phyloP scores from a whole-genome alignment of 2,888 invertebrate species.

The Hypena proboscidalis region DNA sequence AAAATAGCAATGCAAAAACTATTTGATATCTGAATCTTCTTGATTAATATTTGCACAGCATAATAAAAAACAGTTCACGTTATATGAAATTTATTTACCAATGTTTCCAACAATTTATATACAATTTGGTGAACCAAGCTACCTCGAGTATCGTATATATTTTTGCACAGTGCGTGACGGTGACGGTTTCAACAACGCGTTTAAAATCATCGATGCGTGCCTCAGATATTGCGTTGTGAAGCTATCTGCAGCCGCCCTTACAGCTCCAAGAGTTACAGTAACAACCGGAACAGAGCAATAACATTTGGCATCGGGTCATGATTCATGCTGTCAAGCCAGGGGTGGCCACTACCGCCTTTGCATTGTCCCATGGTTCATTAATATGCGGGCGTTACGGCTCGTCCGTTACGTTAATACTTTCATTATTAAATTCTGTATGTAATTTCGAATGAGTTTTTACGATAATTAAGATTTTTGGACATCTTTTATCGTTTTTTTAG shows the following conservation, averaged over 20 bases:
- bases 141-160: too few relatives aligned
- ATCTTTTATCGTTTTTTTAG: too few relatives aligned
- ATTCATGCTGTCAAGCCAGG: constrained; percentile 43
- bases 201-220: too few relatives aligned
- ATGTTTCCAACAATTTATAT: too few relatives aligned
- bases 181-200: too few relatives aligned
- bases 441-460: constrained; percentile 18
- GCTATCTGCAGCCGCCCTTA: constrained; percentile 20
- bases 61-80: too few relatives aligned
- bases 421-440: constrained; percentile 28
- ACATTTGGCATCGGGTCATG: constrained; percentile 43
- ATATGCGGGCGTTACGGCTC: constrained; percentile 28
- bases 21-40: too few relatives aligned
- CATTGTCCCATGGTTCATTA: constrained; percentile 42
- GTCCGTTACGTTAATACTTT: constrained; percentile 28
- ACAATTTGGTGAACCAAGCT: too few relatives aligned
- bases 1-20: too few relatives aligned
- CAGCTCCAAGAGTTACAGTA: constrained; percentile 26
- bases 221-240: constrained; percentile 8
- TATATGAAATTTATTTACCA: too few relatives aligned
- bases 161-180: too few relatives aligned
- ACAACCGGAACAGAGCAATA: constrained; percentile 34
- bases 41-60: too few relatives aligned
- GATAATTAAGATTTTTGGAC: constrained; percentile 14
- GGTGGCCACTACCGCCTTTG: constrained; percentile 33